Evolutionary conservation across 2,888 invertebrate species (phyloP).

Genomic region (Odontomyia ornata): DNA sequence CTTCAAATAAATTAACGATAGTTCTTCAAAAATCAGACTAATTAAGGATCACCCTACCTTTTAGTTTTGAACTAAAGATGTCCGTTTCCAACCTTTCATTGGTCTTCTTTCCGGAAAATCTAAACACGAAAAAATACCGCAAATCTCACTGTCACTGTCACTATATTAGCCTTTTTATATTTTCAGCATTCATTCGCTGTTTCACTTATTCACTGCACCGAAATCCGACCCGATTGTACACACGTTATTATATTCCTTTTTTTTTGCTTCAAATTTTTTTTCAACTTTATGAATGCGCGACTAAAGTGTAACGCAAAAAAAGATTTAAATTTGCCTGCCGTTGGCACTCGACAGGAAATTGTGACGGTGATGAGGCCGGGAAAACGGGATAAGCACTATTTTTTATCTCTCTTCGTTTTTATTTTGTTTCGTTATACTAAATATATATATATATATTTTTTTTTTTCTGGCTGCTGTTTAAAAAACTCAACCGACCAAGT

Average conservation of each 20-base stretch:
- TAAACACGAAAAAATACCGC: background rate
- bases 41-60: too few species aligned
- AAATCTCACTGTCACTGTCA: conserved; percentile 29
- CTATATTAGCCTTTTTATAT: background rate
- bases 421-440: background rate
- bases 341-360: background rate
- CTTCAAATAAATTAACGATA: too few species aligned
- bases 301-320: background rate
- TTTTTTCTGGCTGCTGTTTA: too few species aligned
- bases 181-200: conserved; percentile 5
- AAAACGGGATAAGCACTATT: background rate
- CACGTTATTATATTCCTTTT: too few species aligned
- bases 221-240: background rate
- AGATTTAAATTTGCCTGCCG: too few species aligned
- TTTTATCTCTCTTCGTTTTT: background rate
- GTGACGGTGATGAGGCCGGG: background rate
- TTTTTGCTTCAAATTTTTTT: background rate
- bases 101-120: too few species aligned
- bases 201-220: conserved; percentile 19
- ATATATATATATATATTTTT: background rate
- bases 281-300: background rate
- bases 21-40: too few species aligned
- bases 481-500: too few species aligned
- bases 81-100: too few species aligned
- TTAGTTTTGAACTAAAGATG: too few species aligned